Conservation (phyloP, 2,113 vertebrate genomes). For the Callithrix jacchus region DNA sequence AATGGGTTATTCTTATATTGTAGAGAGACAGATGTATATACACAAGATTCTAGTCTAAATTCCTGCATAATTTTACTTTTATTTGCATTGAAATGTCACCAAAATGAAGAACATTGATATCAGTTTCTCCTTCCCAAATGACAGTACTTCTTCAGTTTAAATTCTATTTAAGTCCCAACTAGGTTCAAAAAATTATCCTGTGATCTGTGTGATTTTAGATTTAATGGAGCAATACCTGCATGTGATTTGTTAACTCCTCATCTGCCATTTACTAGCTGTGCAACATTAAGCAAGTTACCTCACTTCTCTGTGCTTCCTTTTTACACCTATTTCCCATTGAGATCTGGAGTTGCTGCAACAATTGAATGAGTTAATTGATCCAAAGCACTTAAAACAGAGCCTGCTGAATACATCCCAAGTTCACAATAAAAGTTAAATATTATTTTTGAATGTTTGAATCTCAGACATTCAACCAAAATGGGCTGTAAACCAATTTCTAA, state of each 20-base stretch:
- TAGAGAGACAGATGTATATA: background rate
- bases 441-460: background rate
- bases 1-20: background rate
- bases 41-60: background rate
- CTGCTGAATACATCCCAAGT: background rate
- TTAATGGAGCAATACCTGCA: background rate
- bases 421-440: background rate
- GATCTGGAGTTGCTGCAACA: background rate
- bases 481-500: background rate
- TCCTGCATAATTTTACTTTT: background rate
- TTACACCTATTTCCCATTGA: background rate
- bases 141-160: background rate
- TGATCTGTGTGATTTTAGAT: background rate
- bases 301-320: background rate
- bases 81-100: background rate
- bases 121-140: background rate
- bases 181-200: background rate
- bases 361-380: background rate
- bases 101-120: background rate
- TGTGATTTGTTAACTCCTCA: background rate
- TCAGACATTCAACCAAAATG: background rate
- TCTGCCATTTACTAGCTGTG: background rate
- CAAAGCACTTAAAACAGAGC: background rate
- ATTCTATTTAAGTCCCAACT: background rate
- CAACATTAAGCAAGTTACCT: background rate